Evolutionary conservation across 2,113 vertebrate genomes (phyloP).

Genomic region (Heterocephalus glaber): DNA sequence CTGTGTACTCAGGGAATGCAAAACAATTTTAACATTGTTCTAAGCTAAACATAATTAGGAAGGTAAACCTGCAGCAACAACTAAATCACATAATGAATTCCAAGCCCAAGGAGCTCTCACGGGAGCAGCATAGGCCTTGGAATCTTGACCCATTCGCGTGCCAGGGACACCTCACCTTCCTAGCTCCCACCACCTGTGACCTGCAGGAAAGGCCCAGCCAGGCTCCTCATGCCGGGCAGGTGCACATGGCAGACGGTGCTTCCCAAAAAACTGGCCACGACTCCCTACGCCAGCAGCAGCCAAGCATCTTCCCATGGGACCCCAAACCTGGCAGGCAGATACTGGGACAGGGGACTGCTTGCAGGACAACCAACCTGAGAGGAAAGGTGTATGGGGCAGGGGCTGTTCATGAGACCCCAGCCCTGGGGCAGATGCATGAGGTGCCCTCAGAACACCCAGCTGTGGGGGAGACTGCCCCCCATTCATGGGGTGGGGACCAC

Average conservation of each 20-base stretch:
- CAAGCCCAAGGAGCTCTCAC: neutral
- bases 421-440: neutral
- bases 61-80: neutral
- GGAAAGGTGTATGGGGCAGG: neutral
- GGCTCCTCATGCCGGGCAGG: neutral
- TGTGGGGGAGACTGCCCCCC: neutral
- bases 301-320: neutral
- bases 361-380: neutral
- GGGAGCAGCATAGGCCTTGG: accelerated
- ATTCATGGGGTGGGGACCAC: neutral
- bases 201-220: neutral
- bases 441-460: neutral
- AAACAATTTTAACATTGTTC: constrained; percentile 50
- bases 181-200: neutral
- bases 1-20: constrained; percentile 8
- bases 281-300: neutral
- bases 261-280: neutral
- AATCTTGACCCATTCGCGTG: accelerated
- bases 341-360: accelerated
- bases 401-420: neutral
- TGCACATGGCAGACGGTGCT: neutral
- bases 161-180: accelerated
- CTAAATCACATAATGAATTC: neutral
- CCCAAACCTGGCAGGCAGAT: neutral
- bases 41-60: constrained; percentile 45